Evolutionary conservation across 2,113 vertebrate genomes (phyloP).

Genomic region (Pseudorasbora parva): DNA sequence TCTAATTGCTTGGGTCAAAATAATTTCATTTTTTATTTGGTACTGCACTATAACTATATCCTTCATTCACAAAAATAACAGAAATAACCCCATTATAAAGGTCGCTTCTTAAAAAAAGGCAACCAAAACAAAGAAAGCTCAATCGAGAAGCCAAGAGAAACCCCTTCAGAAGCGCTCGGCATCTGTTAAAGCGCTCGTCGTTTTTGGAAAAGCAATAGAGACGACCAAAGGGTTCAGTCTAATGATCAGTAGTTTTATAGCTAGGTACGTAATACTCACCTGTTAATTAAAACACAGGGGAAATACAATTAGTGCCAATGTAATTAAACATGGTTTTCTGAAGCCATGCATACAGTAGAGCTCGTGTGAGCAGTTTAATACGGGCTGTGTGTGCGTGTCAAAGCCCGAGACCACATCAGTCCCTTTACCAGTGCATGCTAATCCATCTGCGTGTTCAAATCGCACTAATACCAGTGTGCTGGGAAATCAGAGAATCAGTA

Average conservation of each 20-base stretch:
- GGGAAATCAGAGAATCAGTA: background rate
- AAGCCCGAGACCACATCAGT: conserved; percentile 18
- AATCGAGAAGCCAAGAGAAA: background rate
- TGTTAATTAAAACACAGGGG: conserved; percentile 1
- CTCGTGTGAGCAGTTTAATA: conserved; percentile 16
- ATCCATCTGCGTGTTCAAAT: background rate
- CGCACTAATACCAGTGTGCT: background rate
- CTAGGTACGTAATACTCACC: conserved; percentile 18
- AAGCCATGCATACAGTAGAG: conserved; percentile 43
- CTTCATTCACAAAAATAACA: background rate
- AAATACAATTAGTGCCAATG: conserved; percentile 15
- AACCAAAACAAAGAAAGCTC: conserved; percentile 2
- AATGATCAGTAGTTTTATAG: conserved; percentile 45
- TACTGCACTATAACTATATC: background rate
- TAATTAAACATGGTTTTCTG: conserved; percentile 16
- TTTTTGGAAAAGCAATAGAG: background rate
- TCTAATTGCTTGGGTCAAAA: background rate
- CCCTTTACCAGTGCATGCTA: conserved; percentile 6
- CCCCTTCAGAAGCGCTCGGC: background rate
- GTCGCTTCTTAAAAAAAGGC: background rate
- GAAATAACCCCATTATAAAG: background rate
- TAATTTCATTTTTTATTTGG: background rate
- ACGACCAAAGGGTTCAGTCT: background rate
- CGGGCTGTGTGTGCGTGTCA: background rate
- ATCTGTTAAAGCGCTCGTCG: background rate